A percentile compares a stretch with the other conserved stretches of the same genome.
Conservation (phyloP, 2,797 vertebrate genomes). For the Pelochelys cantorii region DNA sequence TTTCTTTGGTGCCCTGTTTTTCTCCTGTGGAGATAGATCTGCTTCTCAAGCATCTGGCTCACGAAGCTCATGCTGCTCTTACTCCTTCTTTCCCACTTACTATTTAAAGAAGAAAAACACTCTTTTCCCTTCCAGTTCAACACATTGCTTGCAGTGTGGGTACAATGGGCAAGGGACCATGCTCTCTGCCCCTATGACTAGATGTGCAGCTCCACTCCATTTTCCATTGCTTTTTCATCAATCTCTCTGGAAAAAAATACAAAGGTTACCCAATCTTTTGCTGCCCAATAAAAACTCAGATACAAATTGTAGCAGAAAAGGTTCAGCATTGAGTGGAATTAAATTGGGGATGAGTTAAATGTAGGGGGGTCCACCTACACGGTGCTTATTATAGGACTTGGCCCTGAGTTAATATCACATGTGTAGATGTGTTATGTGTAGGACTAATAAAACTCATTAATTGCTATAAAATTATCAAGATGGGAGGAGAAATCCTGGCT, state of each 20-base stretch:
- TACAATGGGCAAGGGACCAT: background rate
- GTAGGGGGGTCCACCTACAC: background rate
- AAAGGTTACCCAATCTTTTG: background rate
- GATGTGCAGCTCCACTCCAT: background rate
- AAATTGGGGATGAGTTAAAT: background rate
- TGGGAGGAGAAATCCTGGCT: background rate
- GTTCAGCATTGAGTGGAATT: background rate
- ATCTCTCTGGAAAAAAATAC: background rate
- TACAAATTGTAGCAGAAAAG: background rate
- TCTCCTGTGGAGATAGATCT: background rate
- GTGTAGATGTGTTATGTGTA: background rate
- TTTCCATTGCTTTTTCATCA: background rate
- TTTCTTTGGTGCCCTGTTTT: background rate
- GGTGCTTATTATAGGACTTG: background rate
- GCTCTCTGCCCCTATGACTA: background rate
- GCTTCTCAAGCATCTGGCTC: rapidly evolving
- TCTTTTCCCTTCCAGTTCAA: background rate
- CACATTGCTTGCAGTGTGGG: background rate
- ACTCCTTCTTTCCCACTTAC: background rate
- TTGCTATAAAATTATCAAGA: background rate
- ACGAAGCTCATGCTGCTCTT: background rate
- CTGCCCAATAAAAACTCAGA: background rate
- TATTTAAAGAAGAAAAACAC: background rate
- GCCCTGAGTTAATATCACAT: background rate
- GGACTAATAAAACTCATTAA: background rate